These are phyloP conservation scores for Dexiosoma caninum DNA, from an alignment of 2,888 invertebrate genomes.

Conservation along the genomic window DNA sequence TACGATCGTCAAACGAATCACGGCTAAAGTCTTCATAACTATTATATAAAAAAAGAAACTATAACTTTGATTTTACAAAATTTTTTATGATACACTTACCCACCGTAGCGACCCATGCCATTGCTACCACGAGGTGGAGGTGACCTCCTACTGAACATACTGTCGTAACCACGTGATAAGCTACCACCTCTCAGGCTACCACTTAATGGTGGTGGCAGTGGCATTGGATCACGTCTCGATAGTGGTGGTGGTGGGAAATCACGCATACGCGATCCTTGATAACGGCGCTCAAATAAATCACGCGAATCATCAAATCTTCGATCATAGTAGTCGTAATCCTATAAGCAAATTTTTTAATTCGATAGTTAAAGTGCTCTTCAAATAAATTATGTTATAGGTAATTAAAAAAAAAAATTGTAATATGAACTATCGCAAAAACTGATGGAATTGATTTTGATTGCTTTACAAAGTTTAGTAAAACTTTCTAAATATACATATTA, in stretches of 20 bases:
- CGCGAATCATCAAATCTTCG: slow-evolving; percentile 88
- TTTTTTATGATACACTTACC: slow-evolving; percentile 70
- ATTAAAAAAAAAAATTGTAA: no score
- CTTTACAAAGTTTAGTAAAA: no score
- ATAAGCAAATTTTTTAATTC: no score
- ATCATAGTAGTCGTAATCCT: slow-evolving; percentile 86
- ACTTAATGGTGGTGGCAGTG: slow-evolving; percentile 84
- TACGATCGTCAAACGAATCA: slow-evolving; percentile 91
- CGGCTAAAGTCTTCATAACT: slow-evolving; percentile 93
- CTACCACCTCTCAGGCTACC: slow-evolving; percentile 79
- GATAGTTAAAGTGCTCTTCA: no score
- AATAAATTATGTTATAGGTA: no score
- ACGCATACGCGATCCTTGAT: slow-evolving; percentile 80
- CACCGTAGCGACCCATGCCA: slow-evolving; percentile 76
- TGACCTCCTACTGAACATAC: slow-evolving; percentile 90
- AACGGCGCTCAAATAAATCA: slow-evolving; percentile 89
- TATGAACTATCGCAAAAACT: no score
- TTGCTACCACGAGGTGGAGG: slow-evolving; percentile 80
- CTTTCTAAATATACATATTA: slow-evolving; percentile 8
- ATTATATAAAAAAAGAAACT: slow-evolving; percentile 73
- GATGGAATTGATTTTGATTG: no score
- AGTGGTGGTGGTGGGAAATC: slow-evolving; percentile 85
- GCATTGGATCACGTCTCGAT: slow-evolving; percentile 86
- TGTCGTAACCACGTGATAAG: slow-evolving; percentile 82
- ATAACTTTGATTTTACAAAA: no score